Evolutionary conservation across 2,888 invertebrate species (phyloP).

Genomic region (Eurois occulta): DNA sequence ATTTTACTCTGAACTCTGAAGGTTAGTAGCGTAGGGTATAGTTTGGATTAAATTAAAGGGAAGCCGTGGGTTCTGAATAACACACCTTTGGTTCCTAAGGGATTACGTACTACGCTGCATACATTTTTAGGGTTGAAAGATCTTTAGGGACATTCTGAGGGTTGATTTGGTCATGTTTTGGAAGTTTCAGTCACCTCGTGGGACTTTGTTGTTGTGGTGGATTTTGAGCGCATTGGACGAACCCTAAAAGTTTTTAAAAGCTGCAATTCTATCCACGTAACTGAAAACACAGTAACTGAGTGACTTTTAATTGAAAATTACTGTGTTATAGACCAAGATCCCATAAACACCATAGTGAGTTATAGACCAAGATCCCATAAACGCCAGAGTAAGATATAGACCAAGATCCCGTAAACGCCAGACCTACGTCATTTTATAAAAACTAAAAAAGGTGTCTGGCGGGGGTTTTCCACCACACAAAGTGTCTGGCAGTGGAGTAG

Average conservation of each 20-base stretch:
- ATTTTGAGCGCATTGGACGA: background rate
- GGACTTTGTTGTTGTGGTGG: background rate
- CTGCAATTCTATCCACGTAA: background rate
- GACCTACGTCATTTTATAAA: no score
- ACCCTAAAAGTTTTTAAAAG: background rate
- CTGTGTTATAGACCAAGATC: no score
- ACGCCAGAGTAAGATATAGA: no score
- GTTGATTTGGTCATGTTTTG: slow-evolving; percentile 21
- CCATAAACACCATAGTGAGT: no score
- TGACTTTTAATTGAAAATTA: background rate
- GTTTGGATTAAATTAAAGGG: slow-evolving; percentile 32
- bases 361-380: no score
- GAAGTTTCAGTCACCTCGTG: background rate
- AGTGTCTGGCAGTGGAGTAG: no score
- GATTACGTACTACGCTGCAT: background rate
- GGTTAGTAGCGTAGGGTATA: background rate
- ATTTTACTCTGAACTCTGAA: background rate
- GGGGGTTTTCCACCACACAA: no score
- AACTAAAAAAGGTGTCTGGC: no score
- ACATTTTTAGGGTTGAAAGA: background rate
- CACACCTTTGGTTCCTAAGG: slow-evolving; percentile 6
- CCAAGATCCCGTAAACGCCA: no score
- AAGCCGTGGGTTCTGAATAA: slow-evolving; percentile 33
- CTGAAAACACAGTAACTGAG: background rate
- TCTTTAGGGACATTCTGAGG: background rate